Percentiles rank a stretch among this genome's conserved stretches.
Evolutionary conservation across 1,140 invertebrate species (phyloP).

Genomic region (Muscidifurax raptorellus): DNA sequence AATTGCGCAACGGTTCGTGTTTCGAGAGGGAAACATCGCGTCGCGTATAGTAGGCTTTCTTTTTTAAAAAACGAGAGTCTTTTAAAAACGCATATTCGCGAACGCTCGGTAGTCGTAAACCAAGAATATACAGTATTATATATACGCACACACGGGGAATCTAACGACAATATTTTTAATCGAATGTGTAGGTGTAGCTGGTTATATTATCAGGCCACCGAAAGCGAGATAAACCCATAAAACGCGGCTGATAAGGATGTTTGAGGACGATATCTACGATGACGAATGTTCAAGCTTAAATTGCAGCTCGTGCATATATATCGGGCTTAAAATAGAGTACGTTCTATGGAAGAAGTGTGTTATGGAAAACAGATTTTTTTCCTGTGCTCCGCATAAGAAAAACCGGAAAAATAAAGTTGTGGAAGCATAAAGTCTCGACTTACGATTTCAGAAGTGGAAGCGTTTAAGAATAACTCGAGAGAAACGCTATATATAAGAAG

Average conservation of each 20-base stretch:
- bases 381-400: no score
- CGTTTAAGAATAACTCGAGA: background rate
- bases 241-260: background rate
- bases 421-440: background rate
- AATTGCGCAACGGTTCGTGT: background rate
- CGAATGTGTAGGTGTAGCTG: no score
- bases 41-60: no score
- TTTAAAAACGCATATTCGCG: no score
- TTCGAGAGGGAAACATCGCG: no score
- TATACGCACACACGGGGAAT: no score
- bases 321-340: no score
- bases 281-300: background rate
- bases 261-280: background rate
- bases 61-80: no score
- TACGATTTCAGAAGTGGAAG: background rate
- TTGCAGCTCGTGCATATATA: background rate
- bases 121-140: no score
- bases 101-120: no score
- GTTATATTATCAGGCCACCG: background rate
- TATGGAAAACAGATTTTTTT: background rate
- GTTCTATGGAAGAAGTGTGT: no score
- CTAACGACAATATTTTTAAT: no score
- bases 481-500: background rate
- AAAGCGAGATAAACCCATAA: background rate
- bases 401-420: background rate